Evolutionary conservation across 2,888 invertebrate species (phyloP).

Genomic region (Stenodera caucasica): DNA sequence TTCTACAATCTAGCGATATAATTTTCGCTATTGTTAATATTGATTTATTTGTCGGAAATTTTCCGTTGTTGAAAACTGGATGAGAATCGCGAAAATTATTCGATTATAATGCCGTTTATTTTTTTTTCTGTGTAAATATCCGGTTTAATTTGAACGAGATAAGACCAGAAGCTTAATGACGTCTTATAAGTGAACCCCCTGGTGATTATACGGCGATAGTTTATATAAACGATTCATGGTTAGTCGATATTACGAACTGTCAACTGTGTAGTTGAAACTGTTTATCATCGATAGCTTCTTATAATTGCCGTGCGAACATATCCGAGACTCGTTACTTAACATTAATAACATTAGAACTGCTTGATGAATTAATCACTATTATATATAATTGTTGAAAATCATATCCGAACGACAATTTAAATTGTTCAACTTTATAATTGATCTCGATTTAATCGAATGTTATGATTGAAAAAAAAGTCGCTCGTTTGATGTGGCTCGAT

Average conservation of each 20-base stretch:
- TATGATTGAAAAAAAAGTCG: neutral
- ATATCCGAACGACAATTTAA: neutral
- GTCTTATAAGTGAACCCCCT: conserved; percentile 30
- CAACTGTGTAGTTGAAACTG: conserved; percentile 28
- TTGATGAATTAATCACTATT: conserved; percentile 32
- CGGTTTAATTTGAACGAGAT: conserved; percentile 8
- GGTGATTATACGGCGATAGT: conserved; percentile 31
- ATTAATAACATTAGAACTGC: conserved; percentile 16
- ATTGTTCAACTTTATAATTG: neutral
- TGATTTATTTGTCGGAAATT: no score
- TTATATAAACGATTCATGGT: conserved; percentile 31
- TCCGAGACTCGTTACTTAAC: conserved; percentile 26
- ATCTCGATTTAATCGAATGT: neutral
- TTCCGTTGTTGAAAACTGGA: no score
- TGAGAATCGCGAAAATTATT: no score
- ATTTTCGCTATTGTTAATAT: no score
- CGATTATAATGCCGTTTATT: no score
- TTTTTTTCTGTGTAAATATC: neutral
- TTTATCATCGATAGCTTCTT: conserved; percentile 31
- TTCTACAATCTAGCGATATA: neutral
- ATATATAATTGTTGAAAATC: conserved; percentile 19
- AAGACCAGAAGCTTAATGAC: conserved; percentile 31
- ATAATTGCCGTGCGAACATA: conserved; percentile 37
- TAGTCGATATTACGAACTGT: conserved; percentile 33
- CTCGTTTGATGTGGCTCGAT: neutral